Evolutionary conservation across 1,140 invertebrate species (phyloP).

Genomic region (Drosophila varians): DNA sequence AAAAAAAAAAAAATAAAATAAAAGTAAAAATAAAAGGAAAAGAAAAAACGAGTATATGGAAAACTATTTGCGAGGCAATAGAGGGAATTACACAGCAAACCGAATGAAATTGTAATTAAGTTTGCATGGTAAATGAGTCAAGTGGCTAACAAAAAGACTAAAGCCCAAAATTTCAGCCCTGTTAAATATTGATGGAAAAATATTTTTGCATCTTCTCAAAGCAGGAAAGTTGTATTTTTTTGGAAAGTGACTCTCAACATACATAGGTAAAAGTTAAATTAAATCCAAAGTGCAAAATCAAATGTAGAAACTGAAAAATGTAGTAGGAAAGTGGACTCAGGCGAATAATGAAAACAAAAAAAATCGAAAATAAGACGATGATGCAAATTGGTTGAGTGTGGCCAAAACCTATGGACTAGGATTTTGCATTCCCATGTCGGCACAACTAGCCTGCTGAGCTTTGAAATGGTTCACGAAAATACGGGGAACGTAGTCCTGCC

Average conservation of each 20-base stretch:
- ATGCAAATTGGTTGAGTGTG: conserved; percentile 24
- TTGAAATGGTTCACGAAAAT: not conserved
- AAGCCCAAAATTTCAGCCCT: conserved; percentile 13
- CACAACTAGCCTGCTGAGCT: not conserved
- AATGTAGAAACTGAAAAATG: not conserved
- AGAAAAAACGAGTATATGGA: conserved; percentile 1
- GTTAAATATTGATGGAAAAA: conserved; percentile 31
- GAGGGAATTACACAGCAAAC: conserved; percentile 45
- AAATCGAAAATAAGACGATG: not conserved
- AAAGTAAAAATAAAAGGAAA: too few relatives aligned
- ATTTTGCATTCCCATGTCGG: conserved; percentile 41
- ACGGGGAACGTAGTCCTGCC: conserved; percentile 3
- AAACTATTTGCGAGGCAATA: conserved; percentile 39
- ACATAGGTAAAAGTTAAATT: conserved; percentile 54
- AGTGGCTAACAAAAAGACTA: conserved; percentile 46
- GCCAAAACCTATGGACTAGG: conserved; percentile 14
- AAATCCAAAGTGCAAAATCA: not conserved
- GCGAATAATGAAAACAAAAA: too few relatives aligned
- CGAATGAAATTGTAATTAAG: conserved; percentile 75
- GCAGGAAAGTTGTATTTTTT: not conserved
- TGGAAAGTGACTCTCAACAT: conserved; percentile 31
- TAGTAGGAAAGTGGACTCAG: not conserved
- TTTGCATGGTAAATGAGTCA: conserved; percentile 75
- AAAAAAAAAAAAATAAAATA: not conserved
- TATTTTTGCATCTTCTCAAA: conserved; percentile 6